These are phyloP conservation scores for Ophiodon elongatus DNA, from an alignment of 2,113 vertebrate genomes.

Conservation along the genomic window DNA sequence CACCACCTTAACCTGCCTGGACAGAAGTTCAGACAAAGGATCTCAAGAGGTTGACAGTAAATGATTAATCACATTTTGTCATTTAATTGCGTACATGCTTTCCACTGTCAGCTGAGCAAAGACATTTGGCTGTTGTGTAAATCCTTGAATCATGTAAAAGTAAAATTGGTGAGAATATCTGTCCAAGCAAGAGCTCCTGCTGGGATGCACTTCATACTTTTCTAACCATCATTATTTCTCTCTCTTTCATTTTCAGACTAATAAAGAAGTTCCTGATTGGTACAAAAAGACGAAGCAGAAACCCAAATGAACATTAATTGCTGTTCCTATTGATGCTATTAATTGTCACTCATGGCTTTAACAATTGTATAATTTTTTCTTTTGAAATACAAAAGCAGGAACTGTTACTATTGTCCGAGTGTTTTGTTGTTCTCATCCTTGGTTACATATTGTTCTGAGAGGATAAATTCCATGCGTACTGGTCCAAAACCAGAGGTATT, in stretches of 20 bases:
- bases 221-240: slow-evolving; percentile 10
- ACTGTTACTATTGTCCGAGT: neutral
- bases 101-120: slow-evolving; percentile 6
- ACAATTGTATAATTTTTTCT: neutral
- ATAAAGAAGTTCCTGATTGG: slow-evolving; percentile 89
- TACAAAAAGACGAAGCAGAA: slow-evolving; percentile 84
- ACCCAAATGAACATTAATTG: slow-evolving; percentile 58
- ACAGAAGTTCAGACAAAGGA: slow-evolving; percentile 58
- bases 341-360: slow-evolving; percentile 15
- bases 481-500: slow-evolving; percentile 53
- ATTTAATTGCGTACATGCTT: slow-evolving; percentile 24
- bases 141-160: neutral
- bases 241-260: slow-evolving; percentile 87
- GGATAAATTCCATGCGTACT: slow-evolving; percentile 40
- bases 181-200: neutral
- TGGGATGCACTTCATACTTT: neutral
- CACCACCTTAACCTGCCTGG: slow-evolving; percentile 41
- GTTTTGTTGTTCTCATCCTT: slow-evolving; percentile 45
- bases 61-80: slow-evolving; percentile 18
- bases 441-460: slow-evolving; percentile 45
- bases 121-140: neutral
- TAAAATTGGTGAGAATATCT: slow-evolving; percentile 1
- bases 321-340: neutral
- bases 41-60: neutral
- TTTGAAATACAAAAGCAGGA: slow-evolving; percentile 45